Evolutionary conservation across 2,888 invertebrate species (phyloP).

Genomic region (Cheiracanthium punctorium): DNA sequence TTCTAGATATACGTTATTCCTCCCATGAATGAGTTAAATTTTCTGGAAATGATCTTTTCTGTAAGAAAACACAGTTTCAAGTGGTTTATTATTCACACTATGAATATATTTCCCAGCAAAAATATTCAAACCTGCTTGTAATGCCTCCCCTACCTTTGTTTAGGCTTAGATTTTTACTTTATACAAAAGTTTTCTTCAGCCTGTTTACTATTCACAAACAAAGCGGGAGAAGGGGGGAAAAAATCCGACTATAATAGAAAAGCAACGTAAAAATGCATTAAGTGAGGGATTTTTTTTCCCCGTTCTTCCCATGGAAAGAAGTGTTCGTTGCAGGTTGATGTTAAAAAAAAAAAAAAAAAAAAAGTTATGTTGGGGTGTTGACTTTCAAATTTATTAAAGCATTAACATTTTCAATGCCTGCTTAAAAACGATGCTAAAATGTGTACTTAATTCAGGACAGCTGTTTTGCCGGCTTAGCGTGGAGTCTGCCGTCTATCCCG

Average conservation of each 20-base stretch:
- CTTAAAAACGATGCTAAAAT: slow-evolving; percentile 66
- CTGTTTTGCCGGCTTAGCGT: slow-evolving; percentile 30
- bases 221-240: slow-evolving; percentile 6
- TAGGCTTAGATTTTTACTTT: slow-evolving; percentile 65
- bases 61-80: slow-evolving; percentile 44
- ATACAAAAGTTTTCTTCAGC: slow-evolving; percentile 60
- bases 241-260: slow-evolving; percentile 56
- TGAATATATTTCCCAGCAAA: slow-evolving; percentile 57
- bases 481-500: neutral
- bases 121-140: slow-evolving; percentile 41
- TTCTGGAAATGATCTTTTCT: slow-evolving; percentile 3
- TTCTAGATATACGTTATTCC: neutral
- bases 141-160: slow-evolving; percentile 48
- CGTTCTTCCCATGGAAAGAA: neutral
- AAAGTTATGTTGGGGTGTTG: slow-evolving; percentile 61
- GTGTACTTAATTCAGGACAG: slow-evolving; percentile 67
- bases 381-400: slow-evolving; percentile 71
- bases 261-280: slow-evolving; percentile 56
- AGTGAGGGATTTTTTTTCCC: slow-evolving; percentile 36
- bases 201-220: slow-evolving; percentile 67
- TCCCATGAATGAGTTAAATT: neutral
- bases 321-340: slow-evolving; percentile 14
- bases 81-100: slow-evolving; percentile 61
- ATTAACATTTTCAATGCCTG: slow-evolving; percentile 68
- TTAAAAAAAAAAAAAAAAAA: too few species aligned